Evolutionary conservation across 37 sponge, comb jelly and placozoan species (phyloP).

Genomic region (Beroe ovata): DNA sequence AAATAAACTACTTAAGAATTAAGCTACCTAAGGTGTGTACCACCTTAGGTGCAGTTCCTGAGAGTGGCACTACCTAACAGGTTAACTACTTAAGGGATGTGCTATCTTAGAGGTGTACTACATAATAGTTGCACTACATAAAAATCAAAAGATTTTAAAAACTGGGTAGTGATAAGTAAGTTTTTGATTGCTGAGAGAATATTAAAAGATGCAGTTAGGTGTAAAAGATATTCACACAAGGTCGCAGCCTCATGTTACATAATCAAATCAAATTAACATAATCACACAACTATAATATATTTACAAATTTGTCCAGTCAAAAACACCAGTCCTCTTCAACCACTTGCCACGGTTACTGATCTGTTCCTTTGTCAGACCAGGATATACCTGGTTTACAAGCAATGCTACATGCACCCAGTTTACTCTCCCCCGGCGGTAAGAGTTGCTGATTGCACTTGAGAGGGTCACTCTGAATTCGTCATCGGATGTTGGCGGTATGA

Average conservation of each 20-base stretch:
- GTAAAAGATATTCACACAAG: not conserved
- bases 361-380: not conserved
- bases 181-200: too few species aligned
- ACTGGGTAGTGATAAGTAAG: not conserved
- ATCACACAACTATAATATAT: too few species aligned
- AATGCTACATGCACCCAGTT: not conserved
- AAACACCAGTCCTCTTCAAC: not conserved
- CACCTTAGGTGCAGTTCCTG: too few species aligned
- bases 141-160: not conserved
- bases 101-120: too few species aligned
- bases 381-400: not conserved
- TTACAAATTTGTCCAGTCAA: not conserved
- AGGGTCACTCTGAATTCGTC: not conserved
- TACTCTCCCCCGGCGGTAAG: not conserved
- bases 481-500: not conserved
- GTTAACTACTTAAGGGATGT: too few species aligned
- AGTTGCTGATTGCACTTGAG: not conserved
- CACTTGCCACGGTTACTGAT: not conserved
- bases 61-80: too few species aligned
- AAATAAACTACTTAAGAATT: too few species aligned
- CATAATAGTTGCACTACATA: too few species aligned
- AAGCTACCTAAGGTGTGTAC: too few species aligned
- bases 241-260: not conserved
- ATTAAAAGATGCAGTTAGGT: too few species aligned
- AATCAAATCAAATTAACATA: not conserved